Percentiles rank a stretch among this genome's conserved stretches.
Evolutionary conservation across 2,113 vertebrate genomes (phyloP).

Genomic region (Labrus mixtus): DNA sequence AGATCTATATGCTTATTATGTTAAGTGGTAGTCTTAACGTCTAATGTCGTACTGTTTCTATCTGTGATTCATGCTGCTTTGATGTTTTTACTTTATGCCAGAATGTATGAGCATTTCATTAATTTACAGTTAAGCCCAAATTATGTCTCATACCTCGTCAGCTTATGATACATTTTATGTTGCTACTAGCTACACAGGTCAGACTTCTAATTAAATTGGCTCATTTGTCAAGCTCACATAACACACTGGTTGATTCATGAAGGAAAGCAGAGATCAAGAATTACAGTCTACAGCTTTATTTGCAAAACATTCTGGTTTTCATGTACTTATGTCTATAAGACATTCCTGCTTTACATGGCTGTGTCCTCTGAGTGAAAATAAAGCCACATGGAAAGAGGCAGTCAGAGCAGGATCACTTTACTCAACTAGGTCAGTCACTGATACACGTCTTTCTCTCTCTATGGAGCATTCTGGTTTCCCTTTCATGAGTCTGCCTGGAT

Average conservation of each 20-base stretch:
- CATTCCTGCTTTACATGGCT: constrained; percentile 2
- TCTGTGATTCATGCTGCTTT: constrained; percentile 34
- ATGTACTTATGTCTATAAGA: constrained; percentile 1
- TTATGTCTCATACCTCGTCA: constrained; percentile 33
- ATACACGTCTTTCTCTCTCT: constrained; percentile 9
- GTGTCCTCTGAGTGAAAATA: background rate
- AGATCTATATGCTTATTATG: constrained; percentile 13
- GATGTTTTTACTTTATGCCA: background rate
- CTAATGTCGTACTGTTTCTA: too few relatives aligned
- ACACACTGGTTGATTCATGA: constrained; percentile 41
- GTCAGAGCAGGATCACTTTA: constrained; percentile 8
- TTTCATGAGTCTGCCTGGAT: constrained; percentile 40
- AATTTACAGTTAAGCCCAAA: background rate
- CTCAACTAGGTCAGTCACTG: constrained; percentile 41
- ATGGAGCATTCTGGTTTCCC: constrained; percentile 12
- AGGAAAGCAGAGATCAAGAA: constrained; percentile 9
- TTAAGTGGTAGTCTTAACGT: constrained; percentile 13
- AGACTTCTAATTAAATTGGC: constrained; percentile 48
- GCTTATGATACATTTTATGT: constrained; percentile 39
- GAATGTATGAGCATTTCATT: background rate
- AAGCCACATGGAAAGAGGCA: constrained; percentile 13
- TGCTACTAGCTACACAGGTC: constrained; percentile 35
- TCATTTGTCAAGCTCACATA: constrained; percentile 41
- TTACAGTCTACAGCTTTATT: background rate
- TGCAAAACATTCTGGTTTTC: background rate